phyloP scores from a whole-genome alignment of 2,888 invertebrate species.

The Acleris emargana region DNA sequence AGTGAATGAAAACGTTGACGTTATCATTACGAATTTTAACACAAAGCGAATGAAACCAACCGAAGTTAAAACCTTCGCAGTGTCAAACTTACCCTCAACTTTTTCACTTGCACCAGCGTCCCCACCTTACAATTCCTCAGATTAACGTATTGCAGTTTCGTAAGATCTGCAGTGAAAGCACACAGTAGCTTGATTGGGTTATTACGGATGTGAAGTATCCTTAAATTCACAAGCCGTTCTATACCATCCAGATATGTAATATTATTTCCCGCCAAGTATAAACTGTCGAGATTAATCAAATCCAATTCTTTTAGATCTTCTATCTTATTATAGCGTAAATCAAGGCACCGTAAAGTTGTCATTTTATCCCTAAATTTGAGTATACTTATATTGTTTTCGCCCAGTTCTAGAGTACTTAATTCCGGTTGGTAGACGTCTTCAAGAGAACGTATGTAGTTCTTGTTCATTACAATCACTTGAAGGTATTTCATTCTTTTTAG shows the following conservation, averaged over 20 bases:
- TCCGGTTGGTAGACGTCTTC: slow-evolving; percentile 80
- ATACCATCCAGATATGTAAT: slow-evolving; percentile 85
- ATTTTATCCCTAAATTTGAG: slow-evolving; percentile 59
- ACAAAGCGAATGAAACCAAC: no score
- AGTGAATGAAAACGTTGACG: no score
- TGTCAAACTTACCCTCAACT: slow-evolving; percentile 65
- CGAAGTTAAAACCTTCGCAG: no score
- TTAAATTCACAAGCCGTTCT: slow-evolving; percentile 84
- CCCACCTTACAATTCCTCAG: slow-evolving; percentile 80
- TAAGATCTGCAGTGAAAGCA: slow-evolving; percentile 72
- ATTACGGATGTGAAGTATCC: slow-evolving; percentile 88
- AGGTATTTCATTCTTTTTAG: slow-evolving; percentile 81
- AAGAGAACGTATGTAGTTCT: slow-evolving; percentile 79
- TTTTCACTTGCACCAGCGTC: slow-evolving; percentile 79
- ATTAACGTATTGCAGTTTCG: slow-evolving; percentile 82
- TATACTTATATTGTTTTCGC: slow-evolving; percentile 69
- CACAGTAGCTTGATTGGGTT: slow-evolving; percentile 84
- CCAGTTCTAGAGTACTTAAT: slow-evolving; percentile 81
- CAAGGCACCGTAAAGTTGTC: slow-evolving; percentile 77
- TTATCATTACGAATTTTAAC: no score
- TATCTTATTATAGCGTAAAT: slow-evolving; percentile 80
- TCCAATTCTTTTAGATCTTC: slow-evolving; percentile 70
- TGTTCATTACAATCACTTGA: slow-evolving; percentile 83
- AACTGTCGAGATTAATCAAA: slow-evolving; percentile 84
- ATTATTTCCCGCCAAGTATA: slow-evolving; percentile 91